Base-by-base conservation (phyloP, 1,140 invertebrate genomes). In the Nixonia krombeini region DNA sequence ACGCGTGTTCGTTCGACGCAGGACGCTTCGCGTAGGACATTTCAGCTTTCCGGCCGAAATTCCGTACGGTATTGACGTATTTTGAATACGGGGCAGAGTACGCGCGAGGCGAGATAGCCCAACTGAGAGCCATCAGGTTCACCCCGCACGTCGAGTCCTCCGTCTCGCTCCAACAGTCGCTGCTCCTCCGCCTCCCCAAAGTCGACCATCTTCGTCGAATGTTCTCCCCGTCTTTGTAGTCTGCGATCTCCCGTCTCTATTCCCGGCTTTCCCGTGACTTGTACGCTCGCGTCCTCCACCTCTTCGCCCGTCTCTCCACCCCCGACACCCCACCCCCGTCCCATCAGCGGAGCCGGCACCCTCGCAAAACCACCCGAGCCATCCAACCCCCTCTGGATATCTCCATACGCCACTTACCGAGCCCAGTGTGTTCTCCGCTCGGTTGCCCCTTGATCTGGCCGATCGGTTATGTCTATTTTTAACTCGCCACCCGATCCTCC, bases 341-440 rank as follows among this genome's bases (percentile, higher is more conserved):
- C n/a, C 72, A 73, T 69, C 72, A 74, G 75, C 46, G 57, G 52
- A 49, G 66, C n/a, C n/a, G 56, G 68, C 73, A 73, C 29, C 29
- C 29, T 70, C 71, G 46, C 56, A 21, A 76, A 58, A n/a, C n/a
- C n/a, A n/a, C n/a, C n/a, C n/a, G n/a, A n/a, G n/a, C 58, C 66
- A 71, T 74, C 64, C 70, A 58, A 72, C 65, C 74, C 70, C 73
- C 61, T 59, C 53, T 40, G 47, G 70, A 79, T 78, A 79, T 80
- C 77, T 78, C 70, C 76, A 80, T 80, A 79, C 76, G 72, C 76
- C 76, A 79, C 79, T 79, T 77, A 79, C 71, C 69, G 46, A 55
- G 73, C 69, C 75, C 75, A 76, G 79, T 70, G 73, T 76, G 78
- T 79, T 79, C 78, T 79, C 72, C 71, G 67, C 72, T 75, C 64